Conservation (phyloP, 1,140 invertebrate genomes). For the Drosophila suzukii region DNA sequence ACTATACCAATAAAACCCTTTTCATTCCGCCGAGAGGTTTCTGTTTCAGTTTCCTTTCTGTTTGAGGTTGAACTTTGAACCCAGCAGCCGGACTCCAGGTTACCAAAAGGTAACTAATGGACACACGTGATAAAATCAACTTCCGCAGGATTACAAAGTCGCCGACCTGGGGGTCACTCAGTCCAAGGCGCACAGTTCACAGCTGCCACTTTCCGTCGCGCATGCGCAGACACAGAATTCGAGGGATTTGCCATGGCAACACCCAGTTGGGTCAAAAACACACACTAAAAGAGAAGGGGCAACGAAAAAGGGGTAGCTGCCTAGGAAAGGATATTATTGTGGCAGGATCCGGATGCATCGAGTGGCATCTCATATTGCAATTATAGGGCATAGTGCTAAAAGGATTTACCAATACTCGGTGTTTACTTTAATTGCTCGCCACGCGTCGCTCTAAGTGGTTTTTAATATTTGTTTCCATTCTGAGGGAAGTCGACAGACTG, state of each 20-base stretch:
- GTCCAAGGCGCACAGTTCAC: constrained; percentile 11
- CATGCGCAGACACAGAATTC: constrained; percentile 66
- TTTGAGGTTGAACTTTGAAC: constrained; percentile 46
- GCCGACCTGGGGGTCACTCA: constrained; percentile 43
- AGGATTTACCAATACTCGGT: constrained; percentile 67
- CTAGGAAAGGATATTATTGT: constrained; percentile 53
- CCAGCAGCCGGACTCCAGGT: constrained; percentile 2
- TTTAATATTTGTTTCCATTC: constrained; percentile 60
- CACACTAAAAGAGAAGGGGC: neutral
- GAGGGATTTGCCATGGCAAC: constrained; percentile 68
- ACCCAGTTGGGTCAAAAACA: constrained; percentile 28
- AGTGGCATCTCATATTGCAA: constrained; percentile 48
- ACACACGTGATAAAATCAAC: constrained; percentile 74
- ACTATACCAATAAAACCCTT: constrained; percentile 9
- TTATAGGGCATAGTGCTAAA: constrained; percentile 52
- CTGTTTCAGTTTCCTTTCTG: constrained; percentile 20
- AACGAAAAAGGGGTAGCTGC: constrained; percentile 9
- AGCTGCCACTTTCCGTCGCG: constrained; percentile 71
- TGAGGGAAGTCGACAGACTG: constrained; percentile 21
- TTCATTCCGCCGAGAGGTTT: constrained; percentile 7
- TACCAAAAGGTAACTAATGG: constrained; percentile 65
- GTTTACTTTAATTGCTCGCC: constrained; percentile 76
- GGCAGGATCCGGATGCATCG: constrained; percentile 1
- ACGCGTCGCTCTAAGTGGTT: constrained; percentile 69
- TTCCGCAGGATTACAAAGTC: constrained; percentile 76